Base-by-base conservation (phyloP, 2,113 vertebrate species). In the Spea multiplicata region DNA sequence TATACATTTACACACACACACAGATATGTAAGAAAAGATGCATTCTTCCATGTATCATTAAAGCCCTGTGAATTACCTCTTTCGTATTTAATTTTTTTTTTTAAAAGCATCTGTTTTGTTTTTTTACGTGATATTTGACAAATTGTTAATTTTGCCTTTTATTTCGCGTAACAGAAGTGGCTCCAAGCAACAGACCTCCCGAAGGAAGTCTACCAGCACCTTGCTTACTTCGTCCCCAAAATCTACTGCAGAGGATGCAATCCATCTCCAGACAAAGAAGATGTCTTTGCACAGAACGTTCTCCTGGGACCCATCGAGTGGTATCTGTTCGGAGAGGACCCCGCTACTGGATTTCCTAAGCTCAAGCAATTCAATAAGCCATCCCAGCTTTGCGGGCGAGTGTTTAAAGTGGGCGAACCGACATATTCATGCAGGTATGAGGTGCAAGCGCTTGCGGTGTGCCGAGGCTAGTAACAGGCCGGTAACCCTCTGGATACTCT, bases 391-490 rank as follows among this genome's bases (percentile, higher is more conserved):
- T 99, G 97, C 83, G 97, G 97, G 3, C 95, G 95, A 0, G 97
- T 99, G 78, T 99, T 99, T 86, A 98, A 97, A 92, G 95, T 99
- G 69, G 97, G 97, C 66, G 96, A 99, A 67, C 97, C 97, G 84
- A 98, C 97, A 0, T 99, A 99, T 83, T 99, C 96, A 75, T 99
- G 97, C 97, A 98, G 97, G 97, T 99, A 92, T 44, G 73, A 50
- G 7, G 30, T 59, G 57, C 30, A 30, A 30, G 30, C 30, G 30
- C 30, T 30, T 30, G 30, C 30, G 30, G 30, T 2, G 30, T 30
- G 30, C 30, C 30, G 30, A 30, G 30, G 30, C 30, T 30, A 30
- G 30, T 30, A 30, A 30, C 30, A 30, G 30, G 30, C 1, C 30
- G 2, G 30, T 30, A 30, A 30, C 30, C 30, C 30, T 2, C 1